Conservation (phyloP, 2,888 invertebrate species). For the Hymenopus coronatus region DNA sequence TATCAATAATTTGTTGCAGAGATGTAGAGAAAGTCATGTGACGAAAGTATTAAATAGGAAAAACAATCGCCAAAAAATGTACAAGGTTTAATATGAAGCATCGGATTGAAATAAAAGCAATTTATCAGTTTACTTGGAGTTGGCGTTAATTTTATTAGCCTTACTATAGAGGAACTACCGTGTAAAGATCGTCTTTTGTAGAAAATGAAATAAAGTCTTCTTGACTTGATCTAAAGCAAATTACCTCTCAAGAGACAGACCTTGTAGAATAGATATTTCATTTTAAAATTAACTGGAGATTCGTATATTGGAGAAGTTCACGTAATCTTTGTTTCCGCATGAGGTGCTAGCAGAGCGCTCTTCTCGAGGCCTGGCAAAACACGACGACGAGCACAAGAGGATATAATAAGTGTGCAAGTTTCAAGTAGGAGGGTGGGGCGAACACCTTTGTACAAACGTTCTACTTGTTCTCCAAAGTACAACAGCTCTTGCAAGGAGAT, state of each 20-base stretch:
- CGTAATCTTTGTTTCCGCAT: not conserved
- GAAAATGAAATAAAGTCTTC: not conserved
- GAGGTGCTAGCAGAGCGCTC: not conserved
- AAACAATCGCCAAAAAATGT: too few relatives aligned
- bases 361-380: not conserved
- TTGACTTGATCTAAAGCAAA: not conserved
- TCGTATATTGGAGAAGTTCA: not conserved
- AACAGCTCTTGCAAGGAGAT: not conserved
- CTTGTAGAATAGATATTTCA: not conserved
- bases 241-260: not conserved
- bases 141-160: not conserved
- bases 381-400: not conserved
- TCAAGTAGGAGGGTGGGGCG: not conserved
- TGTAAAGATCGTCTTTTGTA: not conserved
- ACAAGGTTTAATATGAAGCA: too few relatives aligned
- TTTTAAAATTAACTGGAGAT: not conserved
- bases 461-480: not conserved
- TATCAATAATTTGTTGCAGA: too few relatives aligned
- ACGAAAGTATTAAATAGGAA: too few relatives aligned
- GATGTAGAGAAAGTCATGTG: too few relatives aligned
- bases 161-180: not conserved
- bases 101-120: too few relatives aligned
- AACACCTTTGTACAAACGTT: not conserved
- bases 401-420: not conserved
- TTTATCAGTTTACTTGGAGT: too few relatives aligned